Conservation (phyloP, 2,888 invertebrate genomes). For the Crocallis elinguaria region DNA sequence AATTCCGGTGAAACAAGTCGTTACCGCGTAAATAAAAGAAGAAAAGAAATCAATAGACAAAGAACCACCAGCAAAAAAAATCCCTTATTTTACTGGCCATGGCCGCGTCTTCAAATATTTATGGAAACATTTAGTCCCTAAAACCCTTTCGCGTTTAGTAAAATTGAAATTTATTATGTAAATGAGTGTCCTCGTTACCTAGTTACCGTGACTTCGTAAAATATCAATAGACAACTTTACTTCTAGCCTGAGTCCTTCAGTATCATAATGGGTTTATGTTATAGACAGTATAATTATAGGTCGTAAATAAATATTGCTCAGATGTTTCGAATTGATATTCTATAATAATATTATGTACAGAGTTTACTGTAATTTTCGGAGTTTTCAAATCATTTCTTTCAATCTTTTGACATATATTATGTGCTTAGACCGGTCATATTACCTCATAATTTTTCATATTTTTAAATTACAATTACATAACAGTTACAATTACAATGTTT, state of each 20-base stretch:
- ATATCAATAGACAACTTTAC: conserved; percentile 36
- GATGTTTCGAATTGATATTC: not conserved
- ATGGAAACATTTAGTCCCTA: conserved; percentile 34
- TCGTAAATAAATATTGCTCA: conserved; percentile 1
- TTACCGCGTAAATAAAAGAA: not conserved
- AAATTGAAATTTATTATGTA: conserved; percentile 42
- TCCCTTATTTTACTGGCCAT: conserved; percentile 10
- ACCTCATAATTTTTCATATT: too few species aligned
- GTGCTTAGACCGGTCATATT: too few species aligned
- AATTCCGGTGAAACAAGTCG: not conserved
- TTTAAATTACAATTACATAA: too few species aligned
- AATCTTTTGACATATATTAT: too few species aligned
- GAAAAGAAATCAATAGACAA: not conserved
- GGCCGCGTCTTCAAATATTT: conserved; percentile 32
- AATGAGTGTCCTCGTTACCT: conserved; percentile 39
- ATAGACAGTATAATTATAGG: conserved; percentile 2
- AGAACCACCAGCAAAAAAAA: not conserved
- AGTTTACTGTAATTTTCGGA: too few species aligned
- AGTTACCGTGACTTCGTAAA: conserved; percentile 36
- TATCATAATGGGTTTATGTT: conserved; percentile 22
- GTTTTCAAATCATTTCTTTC: too few species aligned
- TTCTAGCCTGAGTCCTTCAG: conserved; percentile 24
- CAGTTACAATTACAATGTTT: too few species aligned
- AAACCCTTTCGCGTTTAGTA: conserved; percentile 39
- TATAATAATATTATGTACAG: too few species aligned